Evolutionary conservation across 2,888 invertebrate species (phyloP).

Genomic region (Meghimatium bilineatum): DNA sequence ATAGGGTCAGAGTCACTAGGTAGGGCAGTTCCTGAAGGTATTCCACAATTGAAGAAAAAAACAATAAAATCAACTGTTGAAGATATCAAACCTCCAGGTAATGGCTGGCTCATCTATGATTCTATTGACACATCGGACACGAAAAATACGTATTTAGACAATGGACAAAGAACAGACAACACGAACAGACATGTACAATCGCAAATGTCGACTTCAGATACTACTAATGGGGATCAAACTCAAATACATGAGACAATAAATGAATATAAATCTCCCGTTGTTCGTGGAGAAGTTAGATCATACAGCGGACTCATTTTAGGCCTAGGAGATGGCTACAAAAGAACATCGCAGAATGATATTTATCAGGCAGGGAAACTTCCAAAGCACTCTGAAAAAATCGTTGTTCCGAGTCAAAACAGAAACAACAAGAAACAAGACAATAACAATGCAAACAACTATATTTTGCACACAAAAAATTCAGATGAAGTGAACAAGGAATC

Average conservation of each 20-base stretch:
- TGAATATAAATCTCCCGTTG: not conserved
- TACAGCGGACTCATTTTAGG: constrained; percentile 17
- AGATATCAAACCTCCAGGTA: not conserved
- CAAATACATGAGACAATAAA: not conserved
- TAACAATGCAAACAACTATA: not conserved
- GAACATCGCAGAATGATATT: not conserved
- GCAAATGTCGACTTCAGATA: not conserved
- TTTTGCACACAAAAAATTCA: not conserved
- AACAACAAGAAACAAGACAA: not conserved
- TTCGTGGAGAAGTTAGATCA: not conserved
- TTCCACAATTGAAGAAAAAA: not conserved
- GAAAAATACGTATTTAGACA: not conserved
- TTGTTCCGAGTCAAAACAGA: not conserved
- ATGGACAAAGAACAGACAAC: not conserved
- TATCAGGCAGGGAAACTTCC: not conserved
- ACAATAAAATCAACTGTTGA: not conserved
- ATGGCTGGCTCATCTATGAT: too few species aligned
- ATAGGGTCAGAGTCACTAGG: not conserved
- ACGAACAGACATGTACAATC: not conserved
- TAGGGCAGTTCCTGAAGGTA: not conserved
- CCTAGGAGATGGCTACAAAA: not conserved
- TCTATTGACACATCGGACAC: not conserved
- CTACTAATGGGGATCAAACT: not conserved
- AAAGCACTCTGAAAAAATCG: not conserved
- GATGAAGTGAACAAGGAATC: not conserved